A percentile compares a stretch with the other conserved stretches of the same genome.
Evolutionary conservation across 2,888 invertebrate species (phyloP).

Genomic region (Magallana nippona): DNA sequence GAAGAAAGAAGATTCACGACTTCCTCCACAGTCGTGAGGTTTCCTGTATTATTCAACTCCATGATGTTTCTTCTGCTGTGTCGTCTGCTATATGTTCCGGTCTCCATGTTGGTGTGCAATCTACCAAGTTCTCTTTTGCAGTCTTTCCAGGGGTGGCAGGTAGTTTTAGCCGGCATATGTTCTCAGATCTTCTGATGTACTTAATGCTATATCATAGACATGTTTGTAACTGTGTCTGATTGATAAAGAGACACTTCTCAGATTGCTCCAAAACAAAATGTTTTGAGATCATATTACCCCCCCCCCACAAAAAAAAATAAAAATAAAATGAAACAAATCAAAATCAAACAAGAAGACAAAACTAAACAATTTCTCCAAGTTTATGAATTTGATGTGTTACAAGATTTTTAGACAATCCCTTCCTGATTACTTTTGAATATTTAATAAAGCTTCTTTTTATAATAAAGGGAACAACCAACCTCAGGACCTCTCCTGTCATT

Average conservation of each 20-base stretch:
- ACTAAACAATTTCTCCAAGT: no score
- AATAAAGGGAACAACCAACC: slow-evolving; percentile 41
- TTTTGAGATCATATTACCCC: no score
- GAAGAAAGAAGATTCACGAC: slow-evolving; percentile 51
- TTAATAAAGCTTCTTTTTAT: not conserved
- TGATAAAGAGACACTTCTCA: no score
- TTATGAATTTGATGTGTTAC: no score
- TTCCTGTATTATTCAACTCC: slow-evolving; percentile 59
- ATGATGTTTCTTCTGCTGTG: slow-evolving; percentile 67
- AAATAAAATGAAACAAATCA: no score
- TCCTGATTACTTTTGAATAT: no score
- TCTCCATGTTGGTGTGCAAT: slow-evolving; percentile 65
- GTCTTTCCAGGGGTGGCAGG: slow-evolving; percentile 42
- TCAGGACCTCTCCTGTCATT: slow-evolving; percentile 66
- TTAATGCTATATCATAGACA: not conserved
- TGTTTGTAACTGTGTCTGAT: not conserved
- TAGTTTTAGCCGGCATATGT: not conserved
- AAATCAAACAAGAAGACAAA: no score
- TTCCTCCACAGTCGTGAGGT: slow-evolving; percentile 61
- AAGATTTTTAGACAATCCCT: no score
- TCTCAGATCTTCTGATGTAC: not conserved
- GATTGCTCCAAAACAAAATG: no score
- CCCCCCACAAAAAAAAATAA: no score
- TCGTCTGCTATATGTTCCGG: slow-evolving; percentile 74
- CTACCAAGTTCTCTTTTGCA: slow-evolving; percentile 13